phyloP scores from a whole-genome alignment of 2,797 vertebrate species.

The Graptemys geographica region DNA sequence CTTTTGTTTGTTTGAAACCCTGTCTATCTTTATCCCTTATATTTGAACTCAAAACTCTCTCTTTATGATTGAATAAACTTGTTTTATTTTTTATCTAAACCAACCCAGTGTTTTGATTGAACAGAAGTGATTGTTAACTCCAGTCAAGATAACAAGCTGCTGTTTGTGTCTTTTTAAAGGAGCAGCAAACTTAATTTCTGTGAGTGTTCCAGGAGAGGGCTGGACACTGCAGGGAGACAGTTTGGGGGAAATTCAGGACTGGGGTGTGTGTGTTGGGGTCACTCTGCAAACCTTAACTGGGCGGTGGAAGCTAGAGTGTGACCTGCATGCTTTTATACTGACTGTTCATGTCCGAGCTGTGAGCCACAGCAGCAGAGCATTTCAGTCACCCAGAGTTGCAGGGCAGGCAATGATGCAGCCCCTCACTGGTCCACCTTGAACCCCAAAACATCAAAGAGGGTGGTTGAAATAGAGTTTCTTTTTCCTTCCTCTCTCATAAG shows the following conservation, averaged over 20 bases:
- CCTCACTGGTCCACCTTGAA: background rate
- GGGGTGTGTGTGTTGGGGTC: background rate
- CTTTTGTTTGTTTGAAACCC: background rate
- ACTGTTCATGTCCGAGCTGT: background rate
- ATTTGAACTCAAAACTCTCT: background rate
- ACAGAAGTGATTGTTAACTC: background rate
- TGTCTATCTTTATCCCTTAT: background rate
- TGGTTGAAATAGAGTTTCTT: accelerated
- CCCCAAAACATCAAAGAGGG: background rate
- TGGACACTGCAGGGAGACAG: background rate
- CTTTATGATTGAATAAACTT: background rate
- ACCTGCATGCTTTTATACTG: background rate
- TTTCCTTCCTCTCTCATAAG: background rate
- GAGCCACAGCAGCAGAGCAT: background rate
- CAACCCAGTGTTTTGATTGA: background rate
- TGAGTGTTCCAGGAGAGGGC: background rate
- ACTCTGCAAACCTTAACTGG: background rate
- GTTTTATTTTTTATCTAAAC: background rate
- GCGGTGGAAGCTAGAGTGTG: background rate
- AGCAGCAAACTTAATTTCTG: background rate
- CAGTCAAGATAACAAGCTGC: background rate
- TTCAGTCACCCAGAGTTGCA: background rate
- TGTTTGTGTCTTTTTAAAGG: background rate
- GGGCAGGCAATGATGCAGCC: background rate
- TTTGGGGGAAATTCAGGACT: background rate